Percentiles rank a stretch among this genome's conserved stretches.
phyloP scores from a whole-genome alignment of 2,113 vertebrate species.

The Thamnaconus septentrionalis region DNA sequence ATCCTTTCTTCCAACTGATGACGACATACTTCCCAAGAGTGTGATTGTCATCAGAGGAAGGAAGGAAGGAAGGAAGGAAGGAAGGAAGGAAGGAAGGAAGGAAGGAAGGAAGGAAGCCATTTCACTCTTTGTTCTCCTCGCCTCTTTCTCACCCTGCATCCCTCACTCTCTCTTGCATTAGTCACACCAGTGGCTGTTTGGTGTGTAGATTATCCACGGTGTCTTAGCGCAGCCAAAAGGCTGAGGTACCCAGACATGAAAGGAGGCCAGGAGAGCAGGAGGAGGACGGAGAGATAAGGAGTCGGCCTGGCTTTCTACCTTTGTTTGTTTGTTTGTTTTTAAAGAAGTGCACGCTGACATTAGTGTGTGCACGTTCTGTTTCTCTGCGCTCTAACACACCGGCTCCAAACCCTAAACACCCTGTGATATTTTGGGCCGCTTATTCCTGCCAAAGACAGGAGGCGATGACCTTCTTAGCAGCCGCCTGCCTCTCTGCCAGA shows the following conservation, averaged over 20 bases:
- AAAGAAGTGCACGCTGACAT: slow-evolving; percentile 3
- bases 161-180: slow-evolving; percentile 24
- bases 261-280: slow-evolving; percentile 11
- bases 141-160: slow-evolving; percentile 20
- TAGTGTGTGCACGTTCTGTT: slow-evolving; percentile 7
- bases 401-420: too few species aligned
- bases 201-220: slow-evolving; percentile 42
- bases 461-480: slow-evolving; percentile 9
- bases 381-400: neutral
- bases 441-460: neutral
- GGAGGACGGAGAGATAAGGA: slow-evolving; percentile 8
- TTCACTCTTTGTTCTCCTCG: slow-evolving; percentile 29
- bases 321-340: neutral
- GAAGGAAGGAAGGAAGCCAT: neutral
- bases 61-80: neutral
- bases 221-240: slow-evolving; percentile 30
- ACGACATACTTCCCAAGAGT: too few species aligned
- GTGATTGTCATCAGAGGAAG: too few species aligned
- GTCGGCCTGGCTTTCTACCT: slow-evolving; percentile 1
- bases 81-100: too few species aligned
- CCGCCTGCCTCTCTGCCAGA: slow-evolving; percentile 11
- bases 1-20: too few species aligned
- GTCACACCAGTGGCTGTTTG: slow-evolving; percentile 34
- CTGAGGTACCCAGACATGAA: slow-evolving; percentile 5
- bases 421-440: neutral